A percentile compares a stretch with the other conserved stretches of the same genome.
Evolutionary conservation across 2,888 invertebrate genomes (phyloP).

Genomic region (Andrena marginata): DNA sequence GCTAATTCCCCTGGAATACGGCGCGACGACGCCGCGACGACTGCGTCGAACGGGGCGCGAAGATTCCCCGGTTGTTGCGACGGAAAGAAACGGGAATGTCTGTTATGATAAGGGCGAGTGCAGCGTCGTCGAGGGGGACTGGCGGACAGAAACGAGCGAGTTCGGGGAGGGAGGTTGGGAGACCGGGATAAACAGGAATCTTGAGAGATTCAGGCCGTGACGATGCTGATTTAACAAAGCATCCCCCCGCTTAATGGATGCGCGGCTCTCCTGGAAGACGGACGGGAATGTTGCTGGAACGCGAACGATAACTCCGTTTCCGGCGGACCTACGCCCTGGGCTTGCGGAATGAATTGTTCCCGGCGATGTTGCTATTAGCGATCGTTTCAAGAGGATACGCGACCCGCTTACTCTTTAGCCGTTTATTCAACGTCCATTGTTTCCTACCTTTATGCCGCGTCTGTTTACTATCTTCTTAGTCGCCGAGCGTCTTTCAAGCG

Average conservation of each 20-base stretch:
- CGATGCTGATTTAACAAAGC: constrained; percentile 47
- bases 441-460: not conserved
- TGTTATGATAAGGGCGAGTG: not conserved
- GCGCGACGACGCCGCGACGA: not conserved
- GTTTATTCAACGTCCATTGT: not conserved
- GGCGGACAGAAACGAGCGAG: not conserved
- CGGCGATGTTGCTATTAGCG: constrained; percentile 6
- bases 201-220: constrained; percentile 25
- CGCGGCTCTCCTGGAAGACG: constrained; percentile 6
- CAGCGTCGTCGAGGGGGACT: not conserved
- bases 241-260: constrained; percentile 37
- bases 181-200: constrained; percentile 38
- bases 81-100: not conserved
- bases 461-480: no score
- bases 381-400: not conserved
- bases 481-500: no score
- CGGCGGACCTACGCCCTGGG: not conserved
- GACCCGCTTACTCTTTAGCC: not conserved
- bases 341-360: constrained; percentile 18
- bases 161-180: not conserved
- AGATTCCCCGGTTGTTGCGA: not conserved
- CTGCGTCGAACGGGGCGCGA: not conserved
- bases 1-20: constrained; percentile 25
- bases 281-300: constrained; percentile 27
- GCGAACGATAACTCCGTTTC: constrained; percentile 32